Evolutionary conservation across 1,140 invertebrate species (phyloP).

Genomic region (Asobara japonica): DNA sequence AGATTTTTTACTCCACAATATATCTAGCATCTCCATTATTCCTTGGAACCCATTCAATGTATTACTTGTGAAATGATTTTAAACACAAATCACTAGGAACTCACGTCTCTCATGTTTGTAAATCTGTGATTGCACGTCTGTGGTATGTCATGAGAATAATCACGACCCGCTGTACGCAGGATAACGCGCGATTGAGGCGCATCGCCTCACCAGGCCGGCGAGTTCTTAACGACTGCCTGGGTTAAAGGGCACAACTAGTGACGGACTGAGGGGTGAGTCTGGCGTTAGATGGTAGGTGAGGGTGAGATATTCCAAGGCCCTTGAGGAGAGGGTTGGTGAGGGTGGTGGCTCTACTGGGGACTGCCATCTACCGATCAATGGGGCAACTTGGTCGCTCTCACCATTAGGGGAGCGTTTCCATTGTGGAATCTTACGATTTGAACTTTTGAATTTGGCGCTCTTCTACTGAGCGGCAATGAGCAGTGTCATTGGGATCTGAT

Average conservation of each 20-base stretch:
- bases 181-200: slow-evolving; percentile 48
- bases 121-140: slow-evolving; percentile 46
- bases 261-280: slow-evolving; percentile 49
- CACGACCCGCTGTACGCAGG: slow-evolving; percentile 8
- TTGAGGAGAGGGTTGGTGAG: background rate
- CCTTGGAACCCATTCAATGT: background rate
- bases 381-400: background rate
- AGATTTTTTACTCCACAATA: background rate
- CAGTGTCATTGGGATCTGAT: too few species aligned
- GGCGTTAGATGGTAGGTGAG: slow-evolving; percentile 38
- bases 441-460: background rate
- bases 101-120: slow-evolving; percentile 54
- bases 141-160: slow-evolving; percentile 36
- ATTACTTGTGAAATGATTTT: background rate
- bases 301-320: slow-evolving; percentile 22
- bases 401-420: too few species aligned
- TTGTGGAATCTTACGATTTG: background rate
- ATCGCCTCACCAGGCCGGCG: slow-evolving; percentile 57
- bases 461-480: background rate
- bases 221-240: slow-evolving; percentile 59
- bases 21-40: background rate
- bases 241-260: slow-evolving; percentile 36
- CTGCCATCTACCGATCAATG: background rate
- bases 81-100: slow-evolving; percentile 30
- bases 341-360: background rate